phyloP scores from a whole-genome alignment of 2,113 vertebrate species.

The Lathamus discolor region DNA sequence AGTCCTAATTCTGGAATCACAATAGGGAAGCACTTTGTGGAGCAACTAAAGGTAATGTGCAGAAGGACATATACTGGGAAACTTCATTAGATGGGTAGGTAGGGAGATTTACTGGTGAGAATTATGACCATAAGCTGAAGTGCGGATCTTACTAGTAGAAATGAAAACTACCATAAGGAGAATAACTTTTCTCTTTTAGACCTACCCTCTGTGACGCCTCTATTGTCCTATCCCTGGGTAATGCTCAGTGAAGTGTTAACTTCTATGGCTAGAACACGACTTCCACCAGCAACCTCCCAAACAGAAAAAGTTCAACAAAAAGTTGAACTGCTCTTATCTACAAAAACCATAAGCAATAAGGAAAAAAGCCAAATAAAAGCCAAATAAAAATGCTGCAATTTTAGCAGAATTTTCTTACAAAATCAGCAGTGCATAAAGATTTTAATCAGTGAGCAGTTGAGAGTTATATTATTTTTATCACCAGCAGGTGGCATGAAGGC shows the following conservation, averaged over 20 bases:
- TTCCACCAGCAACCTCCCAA: neutral
- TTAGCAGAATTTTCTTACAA: neutral
- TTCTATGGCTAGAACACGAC: neutral
- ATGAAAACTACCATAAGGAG: neutral
- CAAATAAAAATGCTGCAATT: neutral
- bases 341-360: neutral
- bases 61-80: neutral
- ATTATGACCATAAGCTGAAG: neutral
- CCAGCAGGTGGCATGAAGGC: neutral
- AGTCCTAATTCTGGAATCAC: constrained; percentile 82
- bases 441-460: neutral
- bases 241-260: neutral
- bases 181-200: neutral
- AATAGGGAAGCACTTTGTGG: constrained; percentile 87
- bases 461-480: neutral
- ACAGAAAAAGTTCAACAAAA: no score
- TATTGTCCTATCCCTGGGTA: neutral
- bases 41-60: constrained; percentile 86
- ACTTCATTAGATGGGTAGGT: neutral
- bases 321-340: neutral
- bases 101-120: neutral
- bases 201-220: neutral
- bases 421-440: neutral
- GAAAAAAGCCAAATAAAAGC: neutral
- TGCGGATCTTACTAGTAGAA: neutral